Conservation (phyloP, 2,113 vertebrate genomes). For the Rhineura floridana region DNA sequence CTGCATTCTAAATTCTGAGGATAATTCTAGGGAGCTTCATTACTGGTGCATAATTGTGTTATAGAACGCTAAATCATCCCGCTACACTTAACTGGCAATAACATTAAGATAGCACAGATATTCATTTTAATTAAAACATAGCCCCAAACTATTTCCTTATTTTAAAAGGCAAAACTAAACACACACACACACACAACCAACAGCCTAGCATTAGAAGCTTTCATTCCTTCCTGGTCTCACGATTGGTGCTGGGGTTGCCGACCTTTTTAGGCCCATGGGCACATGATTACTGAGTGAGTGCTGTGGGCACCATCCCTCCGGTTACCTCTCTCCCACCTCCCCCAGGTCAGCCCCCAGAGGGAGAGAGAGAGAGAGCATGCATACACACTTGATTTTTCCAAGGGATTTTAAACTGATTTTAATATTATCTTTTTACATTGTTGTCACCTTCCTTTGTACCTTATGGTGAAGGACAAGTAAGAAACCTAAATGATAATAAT, state of each 20-base stretch:
- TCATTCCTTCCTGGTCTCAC: conserved; percentile 65
- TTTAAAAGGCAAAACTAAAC: conserved; percentile 74
- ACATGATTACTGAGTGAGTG: too few relatives aligned
- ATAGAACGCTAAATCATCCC: conserved; percentile 84
- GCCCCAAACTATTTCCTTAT: conserved; percentile 81
- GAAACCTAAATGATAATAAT: too few relatives aligned
- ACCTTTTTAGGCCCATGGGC: too few relatives aligned
- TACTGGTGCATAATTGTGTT: conserved; percentile 83
- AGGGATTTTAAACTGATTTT: too few relatives aligned
- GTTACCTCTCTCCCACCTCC: too few relatives aligned
- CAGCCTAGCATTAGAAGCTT: conserved; percentile 52
- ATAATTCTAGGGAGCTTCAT: conserved; percentile 84
- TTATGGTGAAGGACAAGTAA: too few relatives aligned
- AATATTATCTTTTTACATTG: too few relatives aligned
- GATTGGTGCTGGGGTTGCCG: conserved; percentile 21
- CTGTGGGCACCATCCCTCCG: too few relatives aligned
- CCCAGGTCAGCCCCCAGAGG: too few relatives aligned
- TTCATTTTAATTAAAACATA: conserved; percentile 89
- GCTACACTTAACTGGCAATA: conserved; percentile 86
- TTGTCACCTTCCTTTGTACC: too few relatives aligned
- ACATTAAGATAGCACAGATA: conserved; percentile 85
- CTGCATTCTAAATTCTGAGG: conserved; percentile 82
- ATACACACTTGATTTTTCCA: too few relatives aligned
- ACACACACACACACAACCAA: not conserved
- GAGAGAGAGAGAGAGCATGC: too few relatives aligned